phyloP scores from a whole-genome alignment of 2,113 vertebrate genomes.

The Cyanoderma ruficeps region DNA sequence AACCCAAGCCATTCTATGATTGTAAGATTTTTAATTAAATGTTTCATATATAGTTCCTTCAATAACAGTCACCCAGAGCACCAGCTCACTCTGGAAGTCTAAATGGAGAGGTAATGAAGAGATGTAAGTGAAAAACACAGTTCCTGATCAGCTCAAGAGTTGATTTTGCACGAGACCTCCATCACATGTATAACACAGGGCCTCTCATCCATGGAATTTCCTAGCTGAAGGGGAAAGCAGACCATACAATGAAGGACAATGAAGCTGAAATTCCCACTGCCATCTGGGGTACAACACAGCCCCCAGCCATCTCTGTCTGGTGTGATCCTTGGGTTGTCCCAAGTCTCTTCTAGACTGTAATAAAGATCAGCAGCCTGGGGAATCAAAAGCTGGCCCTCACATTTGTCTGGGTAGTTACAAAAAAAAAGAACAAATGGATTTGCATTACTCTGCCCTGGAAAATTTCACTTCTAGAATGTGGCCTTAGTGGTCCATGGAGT shows the following conservation, averaged over 20 bases:
- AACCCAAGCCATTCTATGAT: neutral
- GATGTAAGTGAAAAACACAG: neutral
- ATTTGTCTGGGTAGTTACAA: neutral
- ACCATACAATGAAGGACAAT: neutral
- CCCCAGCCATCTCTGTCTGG: neutral
- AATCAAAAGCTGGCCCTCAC: neutral
- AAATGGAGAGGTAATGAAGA: neutral
- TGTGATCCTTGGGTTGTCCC: neutral
- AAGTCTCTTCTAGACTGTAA: neutral
- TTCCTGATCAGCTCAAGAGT: neutral
- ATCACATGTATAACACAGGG: neutral
- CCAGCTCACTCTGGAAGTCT: neutral
- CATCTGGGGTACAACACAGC: neutral
- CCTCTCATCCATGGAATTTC: neutral
- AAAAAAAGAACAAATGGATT: neutral
- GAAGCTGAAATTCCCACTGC: neutral
- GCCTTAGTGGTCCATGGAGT: neutral
- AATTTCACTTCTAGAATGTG: neutral
- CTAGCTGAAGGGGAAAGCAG: neutral
- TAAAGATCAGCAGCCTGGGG: neutral
- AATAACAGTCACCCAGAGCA: neutral
- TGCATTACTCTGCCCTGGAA: neutral
- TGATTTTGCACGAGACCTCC: neutral
- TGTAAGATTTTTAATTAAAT: neutral
- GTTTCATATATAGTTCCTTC: neutral